A percentile compares a stretch with the other conserved stretches of the same genome.
These are phyloP conservation scores for Volucella zonaria DNA, from an alignment of 2,888 invertebrate species.

Conservation along the genomic window DNA sequence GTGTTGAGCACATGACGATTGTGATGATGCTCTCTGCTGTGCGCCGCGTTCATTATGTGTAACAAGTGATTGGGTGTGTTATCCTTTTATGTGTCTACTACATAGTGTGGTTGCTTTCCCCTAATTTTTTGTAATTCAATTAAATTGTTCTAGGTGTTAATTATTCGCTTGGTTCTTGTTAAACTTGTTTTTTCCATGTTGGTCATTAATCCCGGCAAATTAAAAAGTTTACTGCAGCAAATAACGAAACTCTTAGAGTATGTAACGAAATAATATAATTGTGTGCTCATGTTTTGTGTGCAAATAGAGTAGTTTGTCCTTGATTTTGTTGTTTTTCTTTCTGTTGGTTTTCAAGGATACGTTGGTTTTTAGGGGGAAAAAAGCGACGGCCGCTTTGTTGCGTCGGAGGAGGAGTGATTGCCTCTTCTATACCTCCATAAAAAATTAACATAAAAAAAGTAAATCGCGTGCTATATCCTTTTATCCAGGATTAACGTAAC, in stretches of 20 bases:
- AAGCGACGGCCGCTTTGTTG: conserved; percentile 28
- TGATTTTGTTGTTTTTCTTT: not conserved
- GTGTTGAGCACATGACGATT: conserved; percentile 57
- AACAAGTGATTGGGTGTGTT: conserved; percentile 72
- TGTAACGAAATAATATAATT: conserved; percentile 25
- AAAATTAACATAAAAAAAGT: conserved; percentile 21
- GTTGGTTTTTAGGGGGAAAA: conserved; percentile 4
- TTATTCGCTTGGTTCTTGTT: conserved; percentile 16
- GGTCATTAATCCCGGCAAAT: conserved; percentile 26
- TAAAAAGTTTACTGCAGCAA: conserved; percentile 25
- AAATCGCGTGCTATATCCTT: conserved; percentile 41
- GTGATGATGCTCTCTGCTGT: conserved; percentile 57
- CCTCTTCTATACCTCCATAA: conserved; percentile 8
- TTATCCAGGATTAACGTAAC: conserved; percentile 44
- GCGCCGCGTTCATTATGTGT: conserved; percentile 63
- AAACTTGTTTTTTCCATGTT: conserved; percentile 1
- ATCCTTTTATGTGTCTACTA: conserved; percentile 50
- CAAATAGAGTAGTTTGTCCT: conserved; percentile 28
- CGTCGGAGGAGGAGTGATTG: conserved; percentile 1
- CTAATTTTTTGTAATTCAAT: conserved; percentile 18
- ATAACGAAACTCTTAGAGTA: conserved; percentile 17
- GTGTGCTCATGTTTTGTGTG: conserved; percentile 29
- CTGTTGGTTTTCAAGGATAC: conserved; percentile 23
- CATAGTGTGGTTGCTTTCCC: conserved; percentile 4
- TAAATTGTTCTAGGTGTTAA: conserved; percentile 38